Percentiles rank a stretch among this genome's conserved stretches.
These are phyloP conservation scores for Drosophila fulvimacula DNA, from an alignment of 2,888 invertebrate species.

Conservation along the genomic window DNA sequence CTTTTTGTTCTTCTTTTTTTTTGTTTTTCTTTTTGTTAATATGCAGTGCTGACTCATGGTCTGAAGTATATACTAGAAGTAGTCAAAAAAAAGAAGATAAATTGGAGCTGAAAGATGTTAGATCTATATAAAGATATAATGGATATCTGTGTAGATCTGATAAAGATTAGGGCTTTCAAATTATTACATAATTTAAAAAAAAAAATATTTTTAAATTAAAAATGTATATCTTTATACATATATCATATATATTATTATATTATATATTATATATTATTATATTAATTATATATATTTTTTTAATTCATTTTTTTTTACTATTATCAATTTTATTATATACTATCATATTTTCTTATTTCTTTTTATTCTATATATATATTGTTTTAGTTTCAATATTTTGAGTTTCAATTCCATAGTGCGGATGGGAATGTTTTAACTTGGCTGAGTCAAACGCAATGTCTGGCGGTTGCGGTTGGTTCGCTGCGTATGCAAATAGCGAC, in stretches of 20 bases:
- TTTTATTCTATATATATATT: too few relatives aligned
- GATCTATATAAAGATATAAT: neutral
- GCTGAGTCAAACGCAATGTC: slow-evolving; percentile 51
- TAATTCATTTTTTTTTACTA: too few relatives aligned
- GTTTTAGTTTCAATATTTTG: slow-evolving; percentile 6
- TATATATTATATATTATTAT: too few relatives aligned
- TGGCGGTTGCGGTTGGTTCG: slow-evolving; percentile 42
- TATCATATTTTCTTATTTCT: neutral
- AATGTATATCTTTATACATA: too few relatives aligned
- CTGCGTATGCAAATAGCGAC: slow-evolving; percentile 72
- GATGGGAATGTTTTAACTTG: slow-evolving; percentile 10
- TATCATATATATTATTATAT: too few relatives aligned
- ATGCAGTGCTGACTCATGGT: neutral
- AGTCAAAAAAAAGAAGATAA: neutral
- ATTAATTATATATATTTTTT: too few relatives aligned
- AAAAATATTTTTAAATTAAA: too few relatives aligned
- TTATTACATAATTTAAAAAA: too few relatives aligned
- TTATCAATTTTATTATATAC: neutral
- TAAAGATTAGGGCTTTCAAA: neutral
- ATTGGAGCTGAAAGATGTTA: too few relatives aligned
- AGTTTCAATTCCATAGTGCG: slow-evolving; percentile 33
- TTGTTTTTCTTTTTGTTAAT: neutral
- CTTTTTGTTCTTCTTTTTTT: neutral
- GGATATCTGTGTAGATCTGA: too few relatives aligned
- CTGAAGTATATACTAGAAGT: slow-evolving; percentile 5